phyloP scores from a whole-genome alignment of 2,888 invertebrate species.

The Hylaea fasciaria region DNA sequence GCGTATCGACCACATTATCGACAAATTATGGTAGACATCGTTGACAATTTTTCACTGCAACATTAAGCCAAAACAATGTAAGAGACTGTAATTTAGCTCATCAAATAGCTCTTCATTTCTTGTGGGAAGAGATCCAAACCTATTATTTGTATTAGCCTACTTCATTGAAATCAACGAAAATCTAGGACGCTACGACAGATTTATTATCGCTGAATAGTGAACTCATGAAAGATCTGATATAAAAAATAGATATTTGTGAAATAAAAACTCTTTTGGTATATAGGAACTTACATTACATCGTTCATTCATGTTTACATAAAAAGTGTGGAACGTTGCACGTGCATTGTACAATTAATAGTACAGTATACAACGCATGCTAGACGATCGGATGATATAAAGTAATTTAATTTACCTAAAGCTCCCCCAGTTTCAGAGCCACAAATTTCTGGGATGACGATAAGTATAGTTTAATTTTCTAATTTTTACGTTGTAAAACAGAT shows the following conservation, averaged over 20 bases:
- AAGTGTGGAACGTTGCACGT: neutral
- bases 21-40: too few species aligned
- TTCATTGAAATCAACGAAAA: constrained; percentile 24
- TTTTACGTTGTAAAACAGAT: too few species aligned
- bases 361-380: too few species aligned
- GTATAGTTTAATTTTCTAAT: too few species aligned
- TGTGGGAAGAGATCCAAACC: constrained; percentile 26
- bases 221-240: constrained; percentile 17
- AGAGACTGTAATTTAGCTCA: neutral
- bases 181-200: constrained; percentile 26
- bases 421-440: too few species aligned
- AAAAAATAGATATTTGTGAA: constrained; percentile 17
- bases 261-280: too few species aligned
- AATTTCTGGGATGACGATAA: too few species aligned
- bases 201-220: constrained; percentile 19
- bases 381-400: too few species aligned
- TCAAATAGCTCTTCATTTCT: constrained; percentile 6
- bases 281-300: constrained; percentile 1
- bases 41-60: too few species aligned
- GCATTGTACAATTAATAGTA: neutral
- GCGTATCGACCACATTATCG: too few species aligned
- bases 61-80: neutral
- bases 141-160: constrained; percentile 25
- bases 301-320: too few species aligned
- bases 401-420: too few species aligned